Conservation (phyloP, 2,113 vertebrate species). For the Mixornis gularis region DNA sequence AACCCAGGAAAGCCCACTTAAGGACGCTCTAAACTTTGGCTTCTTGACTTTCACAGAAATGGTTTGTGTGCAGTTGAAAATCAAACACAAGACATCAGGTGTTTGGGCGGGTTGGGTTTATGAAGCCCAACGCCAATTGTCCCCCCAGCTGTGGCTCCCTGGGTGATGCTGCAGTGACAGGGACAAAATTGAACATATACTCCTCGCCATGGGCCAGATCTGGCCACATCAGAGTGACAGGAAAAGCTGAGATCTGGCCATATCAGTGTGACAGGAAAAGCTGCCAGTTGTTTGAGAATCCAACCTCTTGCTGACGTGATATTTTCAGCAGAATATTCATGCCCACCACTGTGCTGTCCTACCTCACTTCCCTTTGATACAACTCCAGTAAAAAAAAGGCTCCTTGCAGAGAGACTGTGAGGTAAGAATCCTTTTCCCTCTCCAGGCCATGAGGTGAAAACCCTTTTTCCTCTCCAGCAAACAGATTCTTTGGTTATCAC, state of each 20-base stretch:
- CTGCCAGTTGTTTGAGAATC: background rate
- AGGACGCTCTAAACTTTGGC: background rate
- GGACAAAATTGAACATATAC: fast-evolving
- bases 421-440: background rate
- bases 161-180: background rate
- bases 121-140: fast-evolving
- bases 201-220: background rate
- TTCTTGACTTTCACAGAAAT: background rate
- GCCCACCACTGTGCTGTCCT: background rate
- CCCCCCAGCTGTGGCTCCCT: background rate
- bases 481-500: background rate
- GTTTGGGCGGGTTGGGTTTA: background rate
- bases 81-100: background rate
- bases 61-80: background rate
- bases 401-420: background rate
- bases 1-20: background rate
- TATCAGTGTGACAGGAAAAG: background rate
- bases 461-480: background rate
- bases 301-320: background rate
- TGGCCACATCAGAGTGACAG: background rate
- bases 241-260: background rate
- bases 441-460: background rate
- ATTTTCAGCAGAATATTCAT: background rate
- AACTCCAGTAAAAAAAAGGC: background rate
- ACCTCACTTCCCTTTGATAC: background rate